Evolutionary conservation across 2,888 invertebrate species (phyloP).

Genomic region (Folsomia manolachei): DNA sequence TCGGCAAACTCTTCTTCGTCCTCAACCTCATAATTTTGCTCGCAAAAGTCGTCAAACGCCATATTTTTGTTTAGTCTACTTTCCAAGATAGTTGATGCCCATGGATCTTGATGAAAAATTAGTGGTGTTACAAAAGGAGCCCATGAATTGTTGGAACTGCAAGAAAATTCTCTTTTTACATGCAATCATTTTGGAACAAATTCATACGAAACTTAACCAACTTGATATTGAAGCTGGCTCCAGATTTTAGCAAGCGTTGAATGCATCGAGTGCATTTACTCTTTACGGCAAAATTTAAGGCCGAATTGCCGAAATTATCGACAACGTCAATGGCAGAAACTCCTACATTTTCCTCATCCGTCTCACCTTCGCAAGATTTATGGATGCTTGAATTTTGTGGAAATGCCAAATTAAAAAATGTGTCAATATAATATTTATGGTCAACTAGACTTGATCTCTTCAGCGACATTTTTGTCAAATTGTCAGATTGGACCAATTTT

Average conservation of each 20-base stretch:
- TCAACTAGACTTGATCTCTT: neutral
- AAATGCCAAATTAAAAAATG: neutral
- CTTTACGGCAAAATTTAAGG: neutral
- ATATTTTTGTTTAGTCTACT: neutral
- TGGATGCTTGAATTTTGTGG: neutral
- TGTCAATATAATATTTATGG: neutral
- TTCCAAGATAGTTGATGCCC: neutral
- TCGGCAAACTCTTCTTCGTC: neutral
- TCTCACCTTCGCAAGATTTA: neutral
- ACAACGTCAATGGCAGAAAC: too few species aligned
- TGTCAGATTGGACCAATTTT: neutral
- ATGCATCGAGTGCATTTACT: conserved; percentile 9
- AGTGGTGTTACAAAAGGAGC: neutral
- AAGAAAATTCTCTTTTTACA: neutral
- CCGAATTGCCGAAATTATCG: neutral
- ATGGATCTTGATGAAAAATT: conserved; percentile 11
- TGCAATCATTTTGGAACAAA: too few species aligned
- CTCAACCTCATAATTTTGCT: neutral
- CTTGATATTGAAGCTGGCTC: conserved; percentile 11
- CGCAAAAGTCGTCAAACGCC: neutral
- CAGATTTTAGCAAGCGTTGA: neutral
- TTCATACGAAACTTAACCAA: too few species aligned
- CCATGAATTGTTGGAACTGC: neutral
- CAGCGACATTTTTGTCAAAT: neutral
- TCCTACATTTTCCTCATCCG: too few species aligned